Base-by-base conservation (phyloP, 2,888 invertebrate species). In the Rhagonycha fulva region DNA sequence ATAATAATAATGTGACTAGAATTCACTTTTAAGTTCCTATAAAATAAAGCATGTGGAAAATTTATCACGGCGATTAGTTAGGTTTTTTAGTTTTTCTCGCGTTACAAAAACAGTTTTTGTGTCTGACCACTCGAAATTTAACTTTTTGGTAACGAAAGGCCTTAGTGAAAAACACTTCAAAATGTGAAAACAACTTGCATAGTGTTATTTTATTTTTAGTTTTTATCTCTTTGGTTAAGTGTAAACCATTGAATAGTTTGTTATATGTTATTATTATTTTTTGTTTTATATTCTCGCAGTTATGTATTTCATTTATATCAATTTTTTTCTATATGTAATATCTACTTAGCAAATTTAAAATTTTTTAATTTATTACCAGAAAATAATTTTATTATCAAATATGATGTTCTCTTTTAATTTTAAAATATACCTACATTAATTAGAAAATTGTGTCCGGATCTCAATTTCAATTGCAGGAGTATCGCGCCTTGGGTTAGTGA, bases 191-290 rank as follows among this genome's bases (percentile, higher is more conserved):
- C 26, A 66, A 66, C 23, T 26, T 66, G 26, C 24, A 66, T 24
- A 66, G n/a, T 66, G 63, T 66, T 66, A 66, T 66, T 66, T 66
- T 26, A 66, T 66, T 66, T 47, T 66, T 66, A 66, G 24, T 66
- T 66, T 66, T 66, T 66, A 66, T 66, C 63, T 66, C 26, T 24
- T 66, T 66, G 63, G 63, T 63, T 63, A 63, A 63, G 5, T 24
- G 63, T 32, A n/a, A 32, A 63, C 63, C 63, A 63, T 63, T 23
- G n/a, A 26, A 24, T 66, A 66, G 24, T 66, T 66, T 23, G 23
- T 66, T 24, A 24, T 14, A n/a, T 66, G 26, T 26, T 66, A 26
- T 12, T 66, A 66, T 66, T 14, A 14, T 61, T 61, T 61, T 66
- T 66, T 10, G 19, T 62, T 62, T 66, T 63, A 63, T 23, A 19